Evolutionary conservation across 2,888 invertebrate species (phyloP).

Genomic region (Steinernema scapterisci): DNA sequence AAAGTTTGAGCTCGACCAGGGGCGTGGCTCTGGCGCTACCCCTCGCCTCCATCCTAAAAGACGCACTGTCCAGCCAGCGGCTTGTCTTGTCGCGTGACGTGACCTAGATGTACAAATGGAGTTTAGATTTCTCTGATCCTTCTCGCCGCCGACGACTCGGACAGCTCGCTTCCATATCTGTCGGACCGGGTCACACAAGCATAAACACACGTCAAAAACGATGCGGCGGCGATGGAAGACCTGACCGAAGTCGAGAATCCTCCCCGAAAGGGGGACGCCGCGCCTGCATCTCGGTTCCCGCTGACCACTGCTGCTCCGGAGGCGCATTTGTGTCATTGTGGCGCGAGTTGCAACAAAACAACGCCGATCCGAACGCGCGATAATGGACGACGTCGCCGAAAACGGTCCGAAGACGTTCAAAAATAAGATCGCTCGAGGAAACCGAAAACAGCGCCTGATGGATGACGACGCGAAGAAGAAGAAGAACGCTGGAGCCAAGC

Average conservation of each 20-base stretch:
- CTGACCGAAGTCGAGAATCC: background rate
- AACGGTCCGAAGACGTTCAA: background rate
- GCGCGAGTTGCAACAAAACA: conserved; percentile 28
- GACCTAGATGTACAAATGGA: background rate
- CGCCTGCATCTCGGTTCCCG: too few relatives aligned
- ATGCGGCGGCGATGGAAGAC: background rate
- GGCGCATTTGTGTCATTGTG: background rate
- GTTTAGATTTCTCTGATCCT: background rate
- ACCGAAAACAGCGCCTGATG: too few relatives aligned
- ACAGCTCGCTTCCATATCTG: conserved; percentile 30
- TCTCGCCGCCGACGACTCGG: conserved; percentile 24
- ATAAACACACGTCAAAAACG: conserved; percentile 32
- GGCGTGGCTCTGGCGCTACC: conserved; percentile 25
- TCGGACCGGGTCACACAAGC: conserved; percentile 26
- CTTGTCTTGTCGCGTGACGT: conserved; percentile 15
- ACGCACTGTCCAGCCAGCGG: conserved; percentile 30
- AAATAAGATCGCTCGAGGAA: too few relatives aligned
- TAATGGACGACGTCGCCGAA: background rate
- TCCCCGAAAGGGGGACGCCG: background rate
- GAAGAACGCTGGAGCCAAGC: too few relatives aligned
- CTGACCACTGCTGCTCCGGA: conserved; percentile 9
- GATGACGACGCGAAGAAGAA: too few relatives aligned
- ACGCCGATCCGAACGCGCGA: conserved; percentile 19
- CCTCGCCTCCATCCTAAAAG: conserved; percentile 31
- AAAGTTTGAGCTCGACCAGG: conserved; percentile 20